phyloP scores from a whole-genome alignment of 2,113 vertebrate species.

The Nesoenas mayeri region DNA sequence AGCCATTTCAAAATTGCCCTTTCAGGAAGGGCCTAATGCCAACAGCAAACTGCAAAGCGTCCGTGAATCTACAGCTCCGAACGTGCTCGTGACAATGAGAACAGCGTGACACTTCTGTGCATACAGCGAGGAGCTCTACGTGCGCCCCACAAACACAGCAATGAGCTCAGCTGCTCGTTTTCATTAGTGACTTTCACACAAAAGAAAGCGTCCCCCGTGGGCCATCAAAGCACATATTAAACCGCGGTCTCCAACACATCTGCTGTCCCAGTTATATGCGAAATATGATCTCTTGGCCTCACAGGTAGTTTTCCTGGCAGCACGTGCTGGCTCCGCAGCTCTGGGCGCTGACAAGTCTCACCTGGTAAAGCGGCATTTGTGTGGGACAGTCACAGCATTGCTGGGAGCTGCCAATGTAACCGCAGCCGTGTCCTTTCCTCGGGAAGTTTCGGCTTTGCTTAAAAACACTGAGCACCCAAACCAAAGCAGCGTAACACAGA shows the following conservation, averaged over 20 bases:
- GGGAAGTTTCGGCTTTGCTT: not conserved
- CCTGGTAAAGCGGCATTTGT: accelerated
- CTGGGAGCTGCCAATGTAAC: not conserved
- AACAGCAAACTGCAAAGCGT: not conserved
- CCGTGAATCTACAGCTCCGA: not conserved
- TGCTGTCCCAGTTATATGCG: not conserved
- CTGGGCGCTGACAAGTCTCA: accelerated
- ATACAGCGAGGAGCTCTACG: accelerated
- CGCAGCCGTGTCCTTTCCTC: not conserved
- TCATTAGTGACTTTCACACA: not conserved
- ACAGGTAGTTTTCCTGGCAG: not conserved
- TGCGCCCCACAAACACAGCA: not conserved
- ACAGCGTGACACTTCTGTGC: not conserved
- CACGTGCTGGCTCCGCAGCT: not conserved
- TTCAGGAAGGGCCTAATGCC: not conserved
- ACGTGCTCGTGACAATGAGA: not conserved
- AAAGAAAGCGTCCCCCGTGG: not conserved
- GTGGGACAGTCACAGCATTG: not conserved
- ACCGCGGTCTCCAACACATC: not conserved
- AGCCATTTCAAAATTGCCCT: not conserved
- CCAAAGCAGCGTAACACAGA: not conserved
- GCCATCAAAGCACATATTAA: not conserved
- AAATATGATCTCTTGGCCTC: not conserved
- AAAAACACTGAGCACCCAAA: not conserved
- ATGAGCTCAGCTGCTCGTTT: not conserved